These are phyloP conservation scores for Hippotragus niger DNA, from an alignment of 2,113 vertebrate species.

Conservation along the genomic window DNA sequence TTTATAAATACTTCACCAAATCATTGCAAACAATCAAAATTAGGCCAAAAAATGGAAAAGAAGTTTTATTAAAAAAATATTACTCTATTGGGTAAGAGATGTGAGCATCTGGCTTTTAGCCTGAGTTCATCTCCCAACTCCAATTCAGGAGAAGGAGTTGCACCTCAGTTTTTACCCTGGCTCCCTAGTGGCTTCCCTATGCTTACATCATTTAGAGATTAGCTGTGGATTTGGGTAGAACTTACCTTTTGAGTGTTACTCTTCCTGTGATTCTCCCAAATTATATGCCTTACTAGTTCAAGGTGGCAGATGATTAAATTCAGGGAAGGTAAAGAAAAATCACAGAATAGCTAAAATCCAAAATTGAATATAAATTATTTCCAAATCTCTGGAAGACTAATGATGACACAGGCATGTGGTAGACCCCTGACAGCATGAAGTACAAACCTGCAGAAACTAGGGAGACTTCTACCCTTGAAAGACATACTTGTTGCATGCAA, in stretches of 20 bases:
- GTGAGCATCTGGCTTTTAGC: not conserved
- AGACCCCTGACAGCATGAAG: not conserved
- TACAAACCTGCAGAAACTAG: not conserved
- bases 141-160: not conserved
- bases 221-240: not conserved
- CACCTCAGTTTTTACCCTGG: not conserved
- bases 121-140: not conserved
- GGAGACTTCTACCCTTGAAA: not conserved
- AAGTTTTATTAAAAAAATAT: not conserved
- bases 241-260: not conserved
- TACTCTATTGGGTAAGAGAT: not conserved
- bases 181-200: not conserved
- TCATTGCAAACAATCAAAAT: not conserved
- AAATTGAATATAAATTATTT: not conserved
- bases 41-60: not conserved
- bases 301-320: not conserved
- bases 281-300: not conserved
- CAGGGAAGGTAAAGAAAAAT: not conserved
- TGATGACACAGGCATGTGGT: not conserved
- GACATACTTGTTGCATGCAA: no score
- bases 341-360: not conserved
- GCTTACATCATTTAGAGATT: not conserved
- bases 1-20: not conserved
- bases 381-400: not conserved
- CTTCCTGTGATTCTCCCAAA: not conserved